Evolutionary conservation across 2,888 invertebrate species (phyloP).

Genomic region (Dynastes hyllus): DNA sequence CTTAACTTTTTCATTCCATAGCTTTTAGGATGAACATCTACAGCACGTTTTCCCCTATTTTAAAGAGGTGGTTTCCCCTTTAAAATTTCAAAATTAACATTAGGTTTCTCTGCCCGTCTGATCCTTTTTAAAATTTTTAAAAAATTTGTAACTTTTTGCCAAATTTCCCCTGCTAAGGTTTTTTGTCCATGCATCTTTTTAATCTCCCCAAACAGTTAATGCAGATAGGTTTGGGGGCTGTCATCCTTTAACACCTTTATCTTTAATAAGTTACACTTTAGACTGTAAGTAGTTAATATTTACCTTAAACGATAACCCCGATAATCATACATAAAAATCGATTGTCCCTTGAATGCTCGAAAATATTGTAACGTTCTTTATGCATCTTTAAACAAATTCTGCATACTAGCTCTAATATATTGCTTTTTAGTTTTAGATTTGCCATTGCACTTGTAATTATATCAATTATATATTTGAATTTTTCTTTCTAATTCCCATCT

Average conservation of each 20-base stretch:
- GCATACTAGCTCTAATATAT: constrained; percentile 8
- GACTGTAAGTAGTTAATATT: not conserved
- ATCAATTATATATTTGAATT: no score
- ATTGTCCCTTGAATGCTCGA: not conserved
- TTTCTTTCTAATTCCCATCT: no score
- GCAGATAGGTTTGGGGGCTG: not conserved
- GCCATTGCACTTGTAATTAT: not conserved
- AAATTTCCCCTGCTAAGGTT: not conserved
- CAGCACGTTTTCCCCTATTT: no score
- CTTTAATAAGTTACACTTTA: not conserved
- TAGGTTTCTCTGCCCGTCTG: not conserved
- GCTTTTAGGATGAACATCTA: no score
- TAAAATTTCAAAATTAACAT: not conserved
- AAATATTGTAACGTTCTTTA: constrained; percentile 2
- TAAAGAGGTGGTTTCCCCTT: no score
- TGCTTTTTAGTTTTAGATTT: not conserved
- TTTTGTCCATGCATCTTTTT: not conserved
- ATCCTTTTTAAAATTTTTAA: not conserved
- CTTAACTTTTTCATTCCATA: not conserved
- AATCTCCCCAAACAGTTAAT: not conserved
- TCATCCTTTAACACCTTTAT: constrained; percentile 4
- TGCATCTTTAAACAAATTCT: constrained; percentile 8
- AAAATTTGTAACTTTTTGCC: not conserved
- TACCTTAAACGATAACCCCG: not conserved
- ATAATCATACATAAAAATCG: not conserved